These are phyloP conservation scores for Brachionus sp. DNA, from an alignment of 1,140 invertebrate genomes.

Conservation along the genomic window DNA sequence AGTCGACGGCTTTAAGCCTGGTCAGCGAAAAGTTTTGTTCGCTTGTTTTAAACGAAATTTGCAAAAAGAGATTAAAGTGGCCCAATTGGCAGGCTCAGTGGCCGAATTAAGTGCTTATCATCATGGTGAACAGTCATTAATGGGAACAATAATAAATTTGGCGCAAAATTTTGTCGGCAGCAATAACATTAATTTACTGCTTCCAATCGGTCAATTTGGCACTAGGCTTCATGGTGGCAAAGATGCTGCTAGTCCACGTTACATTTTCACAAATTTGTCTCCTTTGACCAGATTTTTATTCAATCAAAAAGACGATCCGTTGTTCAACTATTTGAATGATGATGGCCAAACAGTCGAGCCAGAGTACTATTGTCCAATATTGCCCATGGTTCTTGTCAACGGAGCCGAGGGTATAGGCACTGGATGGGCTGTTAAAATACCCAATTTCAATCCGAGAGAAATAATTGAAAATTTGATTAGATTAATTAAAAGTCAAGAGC, in stretches of 20 bases:
- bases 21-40: conserved; percentile 88
- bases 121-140: conserved; percentile 91
- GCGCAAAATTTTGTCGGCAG: conserved; percentile 97
- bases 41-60: conserved; percentile 95
- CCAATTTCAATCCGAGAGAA: conserved; percentile 90
- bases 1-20: conserved; percentile 91
- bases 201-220: conserved; percentile 95
- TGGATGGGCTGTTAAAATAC: conserved; percentile 96
- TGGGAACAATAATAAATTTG: conserved; percentile 92
- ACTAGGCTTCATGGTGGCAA: conserved; percentile 81
- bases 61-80: conserved; percentile 93
- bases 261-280: conserved; percentile 88
- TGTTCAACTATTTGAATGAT: conserved; percentile 82
- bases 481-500: conserved; percentile 78
- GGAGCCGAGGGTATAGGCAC: conserved; percentile 97
- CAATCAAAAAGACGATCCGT: conserved; percentile 79
- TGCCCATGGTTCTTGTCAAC: conserved; percentile 95
- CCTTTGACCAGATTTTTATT: conserved; percentile 80
- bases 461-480: conserved; percentile 77
- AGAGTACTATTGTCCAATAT: conserved; percentile 85
- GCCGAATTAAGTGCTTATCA: conserved; percentile 96
- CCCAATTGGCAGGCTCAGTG: conserved; percentile 92
- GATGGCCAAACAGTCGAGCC: conserved; percentile 88
- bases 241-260: conserved; percentile 92
- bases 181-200: conserved; percentile 93